Base-by-base conservation (phyloP, 37 sponge, comb jelly and placozoan species). In the Dysidea cf. avara region DNA sequence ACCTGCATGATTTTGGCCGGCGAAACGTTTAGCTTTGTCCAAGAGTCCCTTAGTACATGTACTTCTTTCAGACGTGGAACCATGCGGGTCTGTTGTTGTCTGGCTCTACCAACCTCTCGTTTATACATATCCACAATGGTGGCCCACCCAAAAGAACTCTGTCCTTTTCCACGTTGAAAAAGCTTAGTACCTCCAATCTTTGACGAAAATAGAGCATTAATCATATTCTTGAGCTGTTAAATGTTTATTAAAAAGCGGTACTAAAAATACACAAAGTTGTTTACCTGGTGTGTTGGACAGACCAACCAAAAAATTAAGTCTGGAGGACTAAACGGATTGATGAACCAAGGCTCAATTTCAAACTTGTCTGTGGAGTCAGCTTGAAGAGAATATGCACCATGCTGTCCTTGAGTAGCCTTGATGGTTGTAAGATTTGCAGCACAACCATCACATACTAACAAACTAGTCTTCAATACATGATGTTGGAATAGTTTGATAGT, bases 1-100 rank as follows among this genome's bases (percentile, higher is more conserved):
- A 73, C 74, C 76, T 77, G 78, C 78, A 77, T 77, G 18, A 77
- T 32, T 54, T 68, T 68, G 7, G 69, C 69, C 7, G 69, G 69
- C 7, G 52, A 21, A 2, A 68, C 69, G 21, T 68, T 68, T 4
- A 68, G 69, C 14, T 68, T 68, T 17, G 69, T 68, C 69, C 48
- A 68, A 14, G 69, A 18, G 12, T 68, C 69, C 39, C 69, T 68
- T 7, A 68, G 35, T 12, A 38, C 6, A 40, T 48, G 52, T 22
- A n/a, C 12, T 48, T 68, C 52, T 9, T 26, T 18, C 5, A 68
- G 69, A 22, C 14, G 35, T 47, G 69, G 69, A 18, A 68, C 69
- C 51, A 47, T 48, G 5, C 69, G 3, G 7, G 69, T 20, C 11
- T 39, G 25, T 29, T 46, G 47, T 3, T 68, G 3, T 46, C 39